These are phyloP conservation scores for Heteronetta atricapilla DNA, from an alignment of 2,113 vertebrate species.

Conservation along the genomic window DNA sequence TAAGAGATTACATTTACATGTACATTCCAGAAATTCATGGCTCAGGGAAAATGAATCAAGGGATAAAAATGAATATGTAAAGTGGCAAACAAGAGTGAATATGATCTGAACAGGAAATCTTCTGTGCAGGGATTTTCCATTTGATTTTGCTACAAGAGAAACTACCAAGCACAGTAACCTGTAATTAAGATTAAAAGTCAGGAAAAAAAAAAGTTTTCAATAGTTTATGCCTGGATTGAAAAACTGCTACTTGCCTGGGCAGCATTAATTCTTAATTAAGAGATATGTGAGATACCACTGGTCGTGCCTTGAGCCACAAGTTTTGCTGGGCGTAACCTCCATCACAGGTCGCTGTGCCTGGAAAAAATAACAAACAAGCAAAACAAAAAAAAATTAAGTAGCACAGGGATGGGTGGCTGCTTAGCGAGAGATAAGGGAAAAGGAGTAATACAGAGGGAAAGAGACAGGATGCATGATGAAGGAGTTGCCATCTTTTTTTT, in stretches of 20 bases:
- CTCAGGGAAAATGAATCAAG: neutral
- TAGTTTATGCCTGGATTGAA: neutral
- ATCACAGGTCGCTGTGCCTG: neutral
- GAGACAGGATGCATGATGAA: neutral
- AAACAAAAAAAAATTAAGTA: neutral
- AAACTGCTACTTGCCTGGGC: neutral
- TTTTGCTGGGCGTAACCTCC: neutral
- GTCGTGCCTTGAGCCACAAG: neutral
- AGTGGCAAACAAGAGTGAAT: neutral
- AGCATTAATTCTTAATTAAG: neutral
- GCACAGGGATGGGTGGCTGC: neutral
- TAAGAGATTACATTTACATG: neutral
- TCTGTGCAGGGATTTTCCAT: neutral
- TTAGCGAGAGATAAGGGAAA: neutral
- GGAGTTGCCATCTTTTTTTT: neutral
- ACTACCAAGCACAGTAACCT: neutral
- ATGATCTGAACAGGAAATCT: neutral
- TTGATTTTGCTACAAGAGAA: neutral
- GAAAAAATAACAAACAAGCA: neutral
- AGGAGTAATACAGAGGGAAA: neutral
- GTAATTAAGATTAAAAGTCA: neutral
- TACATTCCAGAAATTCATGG: neutral
- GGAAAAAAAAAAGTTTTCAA: neutral
- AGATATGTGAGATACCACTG: neutral
- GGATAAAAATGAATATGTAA: neutral